Percentiles rank a stretch among this genome's conserved stretches.
phyloP scores from a whole-genome alignment of 1,140 invertebrate genomes.

The Euglossa dilemma region DNA sequence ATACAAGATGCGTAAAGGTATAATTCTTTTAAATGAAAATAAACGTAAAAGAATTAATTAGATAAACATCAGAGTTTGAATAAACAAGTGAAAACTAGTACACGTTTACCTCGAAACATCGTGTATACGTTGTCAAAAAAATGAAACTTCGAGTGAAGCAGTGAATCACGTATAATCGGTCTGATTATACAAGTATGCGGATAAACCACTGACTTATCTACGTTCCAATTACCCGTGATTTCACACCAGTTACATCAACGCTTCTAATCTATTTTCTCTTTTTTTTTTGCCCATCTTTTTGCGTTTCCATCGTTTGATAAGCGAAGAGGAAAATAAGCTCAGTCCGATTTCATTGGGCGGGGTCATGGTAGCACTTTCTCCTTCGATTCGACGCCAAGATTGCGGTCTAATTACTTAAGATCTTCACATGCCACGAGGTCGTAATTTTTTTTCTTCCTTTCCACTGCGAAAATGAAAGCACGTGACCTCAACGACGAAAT shows the following conservation, averaged over 20 bases:
- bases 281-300: background rate
- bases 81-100: background rate
- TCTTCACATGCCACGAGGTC: background rate
- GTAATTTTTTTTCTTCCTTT: background rate
- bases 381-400: background rate
- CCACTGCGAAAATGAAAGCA: background rate
- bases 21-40: background rate
- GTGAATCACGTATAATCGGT: background rate
- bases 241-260: slow-evolving; percentile 21
- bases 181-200: background rate
- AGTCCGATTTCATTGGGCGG: background rate
- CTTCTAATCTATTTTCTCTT: slow-evolving; percentile 21
- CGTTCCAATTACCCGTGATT: slow-evolving; percentile 18
- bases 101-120: background rate
- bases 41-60: too few relatives aligned
- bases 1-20: too few relatives aligned
- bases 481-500: background rate
- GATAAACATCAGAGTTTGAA: background rate
- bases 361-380: slow-evolving; percentile 4
- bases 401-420: slow-evolving; percentile 34
- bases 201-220: slow-evolving; percentile 11
- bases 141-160: background rate
- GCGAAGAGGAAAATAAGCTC: background rate
- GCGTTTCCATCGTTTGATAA: slow-evolving; percentile 19
- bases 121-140: background rate